Evolutionary conservation across 2,797 vertebrate species (phyloP), one percentile per base, ranked within the genome.

Genomic region (Leucoraja ocellata): DNA sequence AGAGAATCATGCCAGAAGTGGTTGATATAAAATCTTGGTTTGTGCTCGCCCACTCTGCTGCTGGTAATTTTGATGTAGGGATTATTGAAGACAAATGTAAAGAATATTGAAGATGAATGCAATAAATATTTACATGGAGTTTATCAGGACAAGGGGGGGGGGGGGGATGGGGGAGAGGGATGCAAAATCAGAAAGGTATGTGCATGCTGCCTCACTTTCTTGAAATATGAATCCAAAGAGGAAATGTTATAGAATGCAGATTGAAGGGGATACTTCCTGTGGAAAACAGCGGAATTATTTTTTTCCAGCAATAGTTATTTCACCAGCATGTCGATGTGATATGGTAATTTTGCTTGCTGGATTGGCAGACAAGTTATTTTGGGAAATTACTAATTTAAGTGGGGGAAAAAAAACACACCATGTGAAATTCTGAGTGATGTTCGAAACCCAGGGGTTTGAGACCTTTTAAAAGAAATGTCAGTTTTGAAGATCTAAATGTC

Each of bases 401-500:
- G 13, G 54, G n/a, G 54, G 23, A 91, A 91, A 91, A 73, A 80
- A 80, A 91, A 73, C 39, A 80, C 39, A 21, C 6, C 86, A 23
- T 13, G 90, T 36, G 32, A 74, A 92, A 54, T 76, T 92, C 90
- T 76, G 90, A 92, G 71, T 91, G 88, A 74, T 16, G 16, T 18
- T 90, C 36, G 86, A 90, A 68, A 68, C 32, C 16, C 61, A 63
- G 58, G 28, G 25, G 11, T 76, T 54, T 92, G 39, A 74, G 90
- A 92, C 36, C 46, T 92, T 58, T 58, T 54, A 76, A 76, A 76
- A 39, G 23, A 92, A n/a, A 91, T 32, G 61, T 88, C 90, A 54
- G 13, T 54, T 92, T 76, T 92, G 90, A 92, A 58, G 46, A 28
- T 32, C 84, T 68, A 91, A 92, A 92, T 76, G 71, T 92, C 90